Evolutionary conservation across 2,888 invertebrate genomes (phyloP).

Genomic region (Homarus gammarus): DNA sequence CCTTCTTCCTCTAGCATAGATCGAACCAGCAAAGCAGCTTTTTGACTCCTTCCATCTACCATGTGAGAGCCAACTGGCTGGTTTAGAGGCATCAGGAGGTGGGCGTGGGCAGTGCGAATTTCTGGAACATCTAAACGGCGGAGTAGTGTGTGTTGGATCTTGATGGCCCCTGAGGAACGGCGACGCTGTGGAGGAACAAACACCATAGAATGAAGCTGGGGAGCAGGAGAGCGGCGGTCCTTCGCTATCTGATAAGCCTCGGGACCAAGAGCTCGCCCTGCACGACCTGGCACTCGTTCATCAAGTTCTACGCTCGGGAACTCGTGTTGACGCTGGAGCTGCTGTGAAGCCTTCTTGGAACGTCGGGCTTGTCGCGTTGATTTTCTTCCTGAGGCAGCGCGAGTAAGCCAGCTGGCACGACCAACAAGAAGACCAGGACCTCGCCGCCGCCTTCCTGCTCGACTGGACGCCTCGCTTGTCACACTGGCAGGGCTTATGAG

Average conservation of each 20-base stretch:
- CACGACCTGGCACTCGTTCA: slow-evolving; percentile 43
- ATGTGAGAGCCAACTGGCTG: slow-evolving; percentile 72
- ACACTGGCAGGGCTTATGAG: slow-evolving; percentile 72
- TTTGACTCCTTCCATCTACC: slow-evolving; percentile 67
- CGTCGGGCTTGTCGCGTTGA: slow-evolving; percentile 49
- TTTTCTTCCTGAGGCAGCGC: slow-evolving; percentile 62
- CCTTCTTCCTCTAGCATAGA: slow-evolving; percentile 68
- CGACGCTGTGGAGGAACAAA: slow-evolving; percentile 74
- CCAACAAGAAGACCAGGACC: slow-evolving; percentile 71
- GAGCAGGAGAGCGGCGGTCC: slow-evolving; percentile 17
- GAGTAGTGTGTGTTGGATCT: slow-evolving; percentile 47
- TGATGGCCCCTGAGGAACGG: slow-evolving; percentile 60
- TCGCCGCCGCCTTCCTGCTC: slow-evolving; percentile 48
- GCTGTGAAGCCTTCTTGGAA: slow-evolving; percentile 39
- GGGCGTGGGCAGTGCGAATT: slow-evolving; percentile 68
- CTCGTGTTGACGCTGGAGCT: slow-evolving; percentile 39
- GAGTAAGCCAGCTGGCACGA: slow-evolving; percentile 67
- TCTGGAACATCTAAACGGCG: slow-evolving; percentile 55
- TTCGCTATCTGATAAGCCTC: slow-evolving; percentile 61
- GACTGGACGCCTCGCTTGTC: slow-evolving; percentile 73
- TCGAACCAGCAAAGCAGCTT: slow-evolving; percentile 65
- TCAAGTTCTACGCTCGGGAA: slow-evolving; percentile 44
- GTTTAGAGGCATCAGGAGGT: slow-evolving; percentile 74
- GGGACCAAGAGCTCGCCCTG: slow-evolving; percentile 50
- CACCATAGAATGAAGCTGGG: slow-evolving; percentile 43